Percentiles rank a stretch among this genome's conserved stretches.
Conservation (phyloP, 2,113 vertebrate species). For the Vimba vimba region DNA sequence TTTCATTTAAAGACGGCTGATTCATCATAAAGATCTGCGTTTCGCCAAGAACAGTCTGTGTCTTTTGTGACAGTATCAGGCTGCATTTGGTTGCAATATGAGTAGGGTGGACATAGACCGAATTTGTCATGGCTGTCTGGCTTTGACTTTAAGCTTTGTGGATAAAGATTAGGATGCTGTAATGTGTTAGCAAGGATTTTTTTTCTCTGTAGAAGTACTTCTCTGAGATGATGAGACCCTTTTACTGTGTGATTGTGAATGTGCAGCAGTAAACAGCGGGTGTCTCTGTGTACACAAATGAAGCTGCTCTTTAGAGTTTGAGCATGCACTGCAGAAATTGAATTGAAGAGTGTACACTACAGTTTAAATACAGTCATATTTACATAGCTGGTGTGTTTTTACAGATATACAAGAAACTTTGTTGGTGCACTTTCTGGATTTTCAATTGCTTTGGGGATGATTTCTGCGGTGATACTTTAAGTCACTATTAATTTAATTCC, state of each 20-base stretch:
- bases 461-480: background rate
- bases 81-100: constrained; percentile 5
- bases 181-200: background rate
- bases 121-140: constrained; percentile 40
- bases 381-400: background rate
- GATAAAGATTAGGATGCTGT: constrained; percentile 11
- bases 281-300: constrained; percentile 4
- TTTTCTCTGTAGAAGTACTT: background rate
- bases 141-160: constrained; percentile 14
- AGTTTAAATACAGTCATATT: background rate
- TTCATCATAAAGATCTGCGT: constrained; percentile 27
- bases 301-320: background rate
- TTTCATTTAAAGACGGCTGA: background rate
- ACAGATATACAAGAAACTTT: background rate
- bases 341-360: background rate
- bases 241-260: constrained; percentile 31
- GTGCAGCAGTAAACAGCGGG: background rate
- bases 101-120: constrained; percentile 3
- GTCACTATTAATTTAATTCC: background rate
- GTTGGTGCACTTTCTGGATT: background rate
- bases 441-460: background rate
- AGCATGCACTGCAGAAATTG: background rate
- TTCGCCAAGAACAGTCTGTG: background rate
- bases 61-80: constrained; percentile 20
- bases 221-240: background rate